phyloP scores from a whole-genome alignment of 2,113 vertebrate species.

The Grallaria varia region DNA sequence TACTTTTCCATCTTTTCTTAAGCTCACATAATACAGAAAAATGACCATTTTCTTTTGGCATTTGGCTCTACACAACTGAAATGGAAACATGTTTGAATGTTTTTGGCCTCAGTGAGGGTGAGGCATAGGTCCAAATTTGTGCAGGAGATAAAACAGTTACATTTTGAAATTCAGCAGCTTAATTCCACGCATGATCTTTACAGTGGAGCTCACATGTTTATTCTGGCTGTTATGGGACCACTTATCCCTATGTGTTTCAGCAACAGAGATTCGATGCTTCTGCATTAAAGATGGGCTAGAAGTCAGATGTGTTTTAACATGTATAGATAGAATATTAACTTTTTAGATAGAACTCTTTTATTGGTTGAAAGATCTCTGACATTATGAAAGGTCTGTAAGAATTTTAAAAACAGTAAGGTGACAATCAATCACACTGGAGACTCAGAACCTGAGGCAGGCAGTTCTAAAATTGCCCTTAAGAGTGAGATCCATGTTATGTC shows the following conservation, averaged over 20 bases:
- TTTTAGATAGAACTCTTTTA: neutral
- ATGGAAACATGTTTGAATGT: neutral
- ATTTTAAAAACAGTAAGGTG: neutral
- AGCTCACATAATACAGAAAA: neutral
- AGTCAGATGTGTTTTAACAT: neutral
- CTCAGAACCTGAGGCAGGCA: neutral
- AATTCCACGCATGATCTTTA: neutral
- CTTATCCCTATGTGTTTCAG: neutral
- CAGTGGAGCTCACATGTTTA: neutral
- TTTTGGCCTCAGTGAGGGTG: neutral
- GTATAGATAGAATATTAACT: neutral
- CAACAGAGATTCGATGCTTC: neutral
- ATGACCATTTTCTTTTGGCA: neutral
- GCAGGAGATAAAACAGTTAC: neutral
- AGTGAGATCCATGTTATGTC: neutral
- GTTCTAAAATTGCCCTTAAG: neutral
- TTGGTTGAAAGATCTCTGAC: neutral
- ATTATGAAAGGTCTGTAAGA: neutral
- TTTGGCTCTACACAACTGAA: neutral
- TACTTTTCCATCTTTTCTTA: slow-evolving; percentile 16
- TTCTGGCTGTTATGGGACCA: neutral
- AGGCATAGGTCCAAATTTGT: neutral
- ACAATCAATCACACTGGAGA: neutral
- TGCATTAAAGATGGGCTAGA: neutral
- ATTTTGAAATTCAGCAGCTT: neutral